Evolutionary conservation across 2,113 vertebrate species (phyloP).

Genomic region (Eurypyga helias): DNA sequence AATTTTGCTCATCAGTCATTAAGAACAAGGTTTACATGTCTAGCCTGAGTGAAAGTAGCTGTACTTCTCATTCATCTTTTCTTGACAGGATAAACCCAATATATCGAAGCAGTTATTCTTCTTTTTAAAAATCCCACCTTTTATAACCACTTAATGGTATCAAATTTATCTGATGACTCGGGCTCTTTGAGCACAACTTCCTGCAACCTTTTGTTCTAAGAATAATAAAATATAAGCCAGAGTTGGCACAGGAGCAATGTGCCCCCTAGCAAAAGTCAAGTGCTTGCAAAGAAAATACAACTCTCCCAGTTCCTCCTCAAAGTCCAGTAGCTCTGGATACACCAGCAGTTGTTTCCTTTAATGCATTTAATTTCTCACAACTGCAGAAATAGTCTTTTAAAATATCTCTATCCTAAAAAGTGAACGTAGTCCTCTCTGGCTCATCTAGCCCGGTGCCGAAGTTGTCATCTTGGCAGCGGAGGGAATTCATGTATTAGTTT

Average conservation of each 20-base stretch:
- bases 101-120: not conserved
- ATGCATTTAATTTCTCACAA: conserved; percentile 17
- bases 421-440: not conserved
- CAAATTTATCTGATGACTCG: not conserved
- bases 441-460: conserved; percentile 22
- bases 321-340: not conserved
- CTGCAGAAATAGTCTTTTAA: not conserved
- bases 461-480: conserved; percentile 50
- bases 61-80: conserved; percentile 38
- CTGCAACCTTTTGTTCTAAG: not conserved
- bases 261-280: conserved; percentile 11
- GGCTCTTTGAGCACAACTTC: not conserved
- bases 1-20: conserved; percentile 65
- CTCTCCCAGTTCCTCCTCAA: not conserved
- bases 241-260: not conserved
- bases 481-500: conserved; percentile 73
- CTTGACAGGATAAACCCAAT: conserved; percentile 23
- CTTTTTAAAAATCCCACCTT: conserved; percentile 36
- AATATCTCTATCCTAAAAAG: not conserved
- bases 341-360: not conserved
- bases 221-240: not conserved
- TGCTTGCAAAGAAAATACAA: not conserved
- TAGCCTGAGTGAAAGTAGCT: conserved; percentile 52
- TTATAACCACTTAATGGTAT: not conserved
- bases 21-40: conserved; percentile 67